Evolutionary conservation across 2,797 vertebrate genomes (phyloP), one percentile per base, ranked within the genome.

Genomic region (Brotogeris chrysoptera): DNA sequence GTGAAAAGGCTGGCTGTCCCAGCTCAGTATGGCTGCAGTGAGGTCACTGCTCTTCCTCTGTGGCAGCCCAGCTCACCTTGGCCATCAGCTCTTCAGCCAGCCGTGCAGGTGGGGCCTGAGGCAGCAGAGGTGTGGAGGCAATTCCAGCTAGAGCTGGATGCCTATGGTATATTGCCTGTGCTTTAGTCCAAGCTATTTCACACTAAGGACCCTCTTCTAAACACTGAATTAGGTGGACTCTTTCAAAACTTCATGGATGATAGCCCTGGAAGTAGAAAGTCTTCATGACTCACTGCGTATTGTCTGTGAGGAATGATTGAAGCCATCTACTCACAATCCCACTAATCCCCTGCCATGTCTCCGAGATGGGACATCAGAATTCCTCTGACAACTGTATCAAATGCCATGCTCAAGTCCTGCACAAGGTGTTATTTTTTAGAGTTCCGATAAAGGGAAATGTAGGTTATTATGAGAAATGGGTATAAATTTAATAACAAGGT

Each of bases 401-500:
- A 94, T 88, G 63, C 89, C 32, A 47, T 2, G 38, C 85, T 96
- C 53, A 84, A 96, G 89, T 93, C 95, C 77, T 86, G 91, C 93
- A 90, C 0, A 1, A 90, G 76, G 82, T 95, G 89, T 94, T 96
- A 97, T 96, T 97, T 96, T 93, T 94, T 87, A 92, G 80, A 84
- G 53, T 92, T 95, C 53, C 0, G 91, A 96, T 95, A 97, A 95
- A 90, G 53, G 44, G 66, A 90, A 96, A 94, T 96, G 91, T 94
- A 93, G 63, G 92, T 95, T 97, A 95, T 96, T 97, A 97, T 95
- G 91, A 94, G 93, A 95, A 97, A 94, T 93, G 87, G 96, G 86
- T 96, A 95, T 96, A 95, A 95, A 96, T 96, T 95, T 96, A 96
- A 96, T 97, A 97, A 96, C 95, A 97, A 97, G 93, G 84, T 73